Evolutionary conservation across 2,113 vertebrate genomes (phyloP), one percentile per base, ranked within the genome.

Genomic region (Trichomycterus rosablanca): DNA sequence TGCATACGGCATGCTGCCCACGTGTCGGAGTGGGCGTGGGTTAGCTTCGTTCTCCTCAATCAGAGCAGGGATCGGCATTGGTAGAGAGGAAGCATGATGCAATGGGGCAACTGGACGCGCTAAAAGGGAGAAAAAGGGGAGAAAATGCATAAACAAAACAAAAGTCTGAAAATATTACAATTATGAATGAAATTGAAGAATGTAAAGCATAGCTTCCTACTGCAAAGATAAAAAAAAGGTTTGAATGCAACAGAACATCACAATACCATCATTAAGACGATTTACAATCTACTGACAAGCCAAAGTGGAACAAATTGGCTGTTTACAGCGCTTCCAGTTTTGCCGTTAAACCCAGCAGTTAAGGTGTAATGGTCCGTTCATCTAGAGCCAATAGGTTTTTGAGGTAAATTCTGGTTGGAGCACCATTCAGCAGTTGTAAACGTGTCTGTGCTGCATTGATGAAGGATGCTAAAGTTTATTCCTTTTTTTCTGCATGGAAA

Each of bases 301-400:
- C 4, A 49, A 65, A 65, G 23, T 57, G 32, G 53, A 56, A 44
- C 32, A 57, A 65, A 56, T 49, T 56, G 34, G 20, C 16, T 53
- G 3, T 56, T 65, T 56, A 56, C 52, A 19, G 5, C 12, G 32
- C 43, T 65, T 48, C 63, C 44, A 57, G 24, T 22, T 57, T 57
- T 20, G 23, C 28, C 3, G 39, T 12, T 55, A 45, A 48, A 65
- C 45, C 43, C 43, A 56, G 43, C 16, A 65, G 51, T 56, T 65
- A 10, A 56, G 22, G 22, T 65, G 42, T n/a, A 55, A 45, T 56
- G 42, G 43, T n/a, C 24, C 49, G n/a, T 63, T 19, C 22, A 32
- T 18, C 14, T 34, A 12, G 26, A 32, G 49, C 44, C 60, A 63
- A 44, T 44, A 39, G 51, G 59, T 63, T 63, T n/a, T 63, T 32